A percentile compares a stretch with the other conserved stretches of the same genome.
Evolutionary conservation across 1,140 invertebrate genomes (phyloP).

Genomic region (Sinonovacula constricta): DNA sequence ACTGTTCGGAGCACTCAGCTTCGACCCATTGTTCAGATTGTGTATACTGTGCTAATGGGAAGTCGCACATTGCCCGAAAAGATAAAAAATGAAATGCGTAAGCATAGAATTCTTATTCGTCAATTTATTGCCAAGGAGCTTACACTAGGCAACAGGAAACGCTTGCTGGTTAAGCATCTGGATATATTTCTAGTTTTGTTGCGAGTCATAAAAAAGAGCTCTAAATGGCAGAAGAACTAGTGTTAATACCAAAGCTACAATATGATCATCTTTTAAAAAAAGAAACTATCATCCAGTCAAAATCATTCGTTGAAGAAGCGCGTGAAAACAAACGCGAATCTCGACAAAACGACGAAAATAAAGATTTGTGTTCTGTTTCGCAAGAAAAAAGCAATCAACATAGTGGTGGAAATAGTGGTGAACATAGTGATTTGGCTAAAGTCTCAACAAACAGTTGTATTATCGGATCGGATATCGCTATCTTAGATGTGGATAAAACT

Average conservation of each 20-base stretch:
- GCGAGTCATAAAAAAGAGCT: neutral
- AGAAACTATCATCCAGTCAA: neutral
- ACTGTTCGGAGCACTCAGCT: constrained; percentile 26
- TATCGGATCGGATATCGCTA: neutral
- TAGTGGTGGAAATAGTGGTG: neutral
- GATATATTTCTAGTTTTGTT: constrained; percentile 15
- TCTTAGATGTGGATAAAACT: neutral
- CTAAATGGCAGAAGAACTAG: constrained; percentile 44
- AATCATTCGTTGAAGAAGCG: neutral
- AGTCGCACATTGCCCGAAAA: constrained; percentile 21
- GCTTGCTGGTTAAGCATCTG: constrained; percentile 23
- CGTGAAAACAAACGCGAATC: neutral
- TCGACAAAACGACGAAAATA: neutral
- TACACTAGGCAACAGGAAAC: constrained; percentile 9
- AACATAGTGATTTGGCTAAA: neutral
- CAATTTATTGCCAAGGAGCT: constrained; percentile 29
- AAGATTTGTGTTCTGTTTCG: neutral
- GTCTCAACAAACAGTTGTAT: neutral
- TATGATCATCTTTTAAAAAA: constrained; percentile 37
- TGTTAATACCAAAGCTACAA: constrained; percentile 26
- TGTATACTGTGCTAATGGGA: constrained; percentile 42
- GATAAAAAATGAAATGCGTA: constrained; percentile 27
- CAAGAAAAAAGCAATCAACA: neutral
- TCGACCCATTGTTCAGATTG: constrained; percentile 36
- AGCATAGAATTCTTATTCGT: constrained; percentile 28